phyloP scores from a whole-genome alignment of 2,797 vertebrate species.

The Myotis pilosus region DNA sequence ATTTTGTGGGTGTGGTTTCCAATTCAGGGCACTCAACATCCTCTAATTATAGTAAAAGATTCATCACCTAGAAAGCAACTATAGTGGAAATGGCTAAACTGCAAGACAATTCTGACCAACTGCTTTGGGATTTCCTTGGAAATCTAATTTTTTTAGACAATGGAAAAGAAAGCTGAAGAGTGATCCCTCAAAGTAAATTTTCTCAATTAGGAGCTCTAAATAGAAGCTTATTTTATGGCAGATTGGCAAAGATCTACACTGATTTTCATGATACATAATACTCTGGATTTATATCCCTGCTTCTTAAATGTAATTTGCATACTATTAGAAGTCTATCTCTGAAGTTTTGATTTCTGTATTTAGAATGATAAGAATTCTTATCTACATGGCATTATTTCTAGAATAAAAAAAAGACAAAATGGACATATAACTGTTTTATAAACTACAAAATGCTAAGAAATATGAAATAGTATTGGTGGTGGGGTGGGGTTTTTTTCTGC shows the following conservation, averaged over 20 bases:
- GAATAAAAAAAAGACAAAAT: not conserved
- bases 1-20: not conserved
- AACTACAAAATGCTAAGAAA: not conserved
- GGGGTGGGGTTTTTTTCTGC: not conserved
- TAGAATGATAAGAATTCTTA: not conserved
- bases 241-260: not conserved
- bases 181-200: conserved; percentile 1
- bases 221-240: not conserved
- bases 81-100: not conserved
- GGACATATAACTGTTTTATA: not conserved
- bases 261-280: not conserved
- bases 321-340: not conserved
- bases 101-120: not conserved
- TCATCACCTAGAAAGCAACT: not conserved
- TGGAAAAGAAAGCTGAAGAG: not conserved
- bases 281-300: not conserved
- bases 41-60: not conserved
- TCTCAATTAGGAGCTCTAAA: not conserved
- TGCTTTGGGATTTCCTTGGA: not conserved
- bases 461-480: not conserved
- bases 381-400: not conserved
- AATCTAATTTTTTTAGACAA: not conserved
- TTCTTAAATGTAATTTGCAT: not conserved
- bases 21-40: not conserved
- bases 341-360: not conserved